Percentiles rank a stretch among this genome's conserved stretches.
Conservation (phyloP, 2,797 vertebrate genomes). For the Xerus rutilus region DNA sequence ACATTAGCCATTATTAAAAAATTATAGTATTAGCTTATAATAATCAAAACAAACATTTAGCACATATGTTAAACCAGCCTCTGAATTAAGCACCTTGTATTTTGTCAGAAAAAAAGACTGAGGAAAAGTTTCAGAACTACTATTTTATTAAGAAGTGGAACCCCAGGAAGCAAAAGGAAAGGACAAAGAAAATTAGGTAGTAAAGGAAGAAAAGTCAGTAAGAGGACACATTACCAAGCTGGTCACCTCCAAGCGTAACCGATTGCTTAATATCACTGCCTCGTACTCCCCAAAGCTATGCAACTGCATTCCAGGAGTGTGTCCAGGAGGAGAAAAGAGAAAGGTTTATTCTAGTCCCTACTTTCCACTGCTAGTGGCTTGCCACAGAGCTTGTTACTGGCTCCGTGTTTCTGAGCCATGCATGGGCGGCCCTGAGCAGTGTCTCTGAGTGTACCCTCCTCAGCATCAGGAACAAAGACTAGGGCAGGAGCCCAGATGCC, state of each 20-base stretch:
- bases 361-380: not conserved
- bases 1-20: not conserved
- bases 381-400: not conserved
- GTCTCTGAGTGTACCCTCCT: not conserved
- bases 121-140: not conserved
- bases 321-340: not conserved
- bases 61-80: slow-evolving; percentile 8
- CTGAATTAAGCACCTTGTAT: not conserved
- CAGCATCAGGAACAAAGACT: not conserved
- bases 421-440: not conserved
- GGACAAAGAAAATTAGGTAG: not conserved
- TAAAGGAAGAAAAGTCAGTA: not conserved
- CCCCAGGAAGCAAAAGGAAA: not conserved
- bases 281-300: not conserved
- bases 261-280: not conserved
- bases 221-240: not conserved
- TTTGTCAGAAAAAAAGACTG: slow-evolving; percentile 28
- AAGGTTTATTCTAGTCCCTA: not conserved
- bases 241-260: not conserved
- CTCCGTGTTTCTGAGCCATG: not conserved
- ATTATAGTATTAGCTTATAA: not conserved
- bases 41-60: not conserved
- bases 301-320: not conserved
- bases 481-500: too few species aligned
- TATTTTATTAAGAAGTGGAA: not conserved